phyloP scores from a whole-genome alignment of 2,797 vertebrate species.

The Sebastes matsubarae region DNA sequence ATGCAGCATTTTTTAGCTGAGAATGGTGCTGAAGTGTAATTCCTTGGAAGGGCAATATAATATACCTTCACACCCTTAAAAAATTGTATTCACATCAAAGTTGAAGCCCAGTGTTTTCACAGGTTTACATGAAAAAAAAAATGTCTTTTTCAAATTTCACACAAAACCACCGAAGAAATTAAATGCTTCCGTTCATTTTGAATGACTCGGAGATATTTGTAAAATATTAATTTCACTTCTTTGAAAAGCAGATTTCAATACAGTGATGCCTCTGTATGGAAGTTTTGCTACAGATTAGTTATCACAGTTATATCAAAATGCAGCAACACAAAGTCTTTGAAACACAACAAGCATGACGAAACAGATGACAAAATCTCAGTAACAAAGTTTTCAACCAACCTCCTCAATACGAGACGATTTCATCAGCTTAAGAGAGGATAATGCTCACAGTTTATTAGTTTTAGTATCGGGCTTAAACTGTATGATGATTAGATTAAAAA shows the following conservation, averaged over 20 bases:
- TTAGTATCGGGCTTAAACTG: slow-evolving; percentile 46
- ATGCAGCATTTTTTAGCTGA: background rate
- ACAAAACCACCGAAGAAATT: background rate
- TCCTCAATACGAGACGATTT: background rate
- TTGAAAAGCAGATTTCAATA: background rate
- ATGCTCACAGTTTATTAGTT: slow-evolving; percentile 50
- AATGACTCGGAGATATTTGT: background rate
- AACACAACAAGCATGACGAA: background rate
- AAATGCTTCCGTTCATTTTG: background rate
- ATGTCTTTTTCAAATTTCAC: background rate
- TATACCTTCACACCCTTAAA: background rate
- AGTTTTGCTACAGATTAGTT: background rate
- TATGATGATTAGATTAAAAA: slow-evolving; percentile 64
- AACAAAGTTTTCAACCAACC: background rate
- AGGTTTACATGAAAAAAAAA: background rate
- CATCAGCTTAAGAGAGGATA: slow-evolving; percentile 28
- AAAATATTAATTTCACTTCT: background rate
- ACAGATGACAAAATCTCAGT: background rate
- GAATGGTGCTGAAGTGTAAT: background rate
- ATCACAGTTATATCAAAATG: background rate
- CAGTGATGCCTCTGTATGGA: background rate
- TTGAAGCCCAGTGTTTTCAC: background rate
- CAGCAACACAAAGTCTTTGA: background rate
- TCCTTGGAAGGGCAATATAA: background rate
- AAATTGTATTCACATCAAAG: background rate